These are phyloP conservation scores for Notodonta dromedarius DNA, from an alignment of 2,888 invertebrate species.

Conservation along the genomic window DNA sequence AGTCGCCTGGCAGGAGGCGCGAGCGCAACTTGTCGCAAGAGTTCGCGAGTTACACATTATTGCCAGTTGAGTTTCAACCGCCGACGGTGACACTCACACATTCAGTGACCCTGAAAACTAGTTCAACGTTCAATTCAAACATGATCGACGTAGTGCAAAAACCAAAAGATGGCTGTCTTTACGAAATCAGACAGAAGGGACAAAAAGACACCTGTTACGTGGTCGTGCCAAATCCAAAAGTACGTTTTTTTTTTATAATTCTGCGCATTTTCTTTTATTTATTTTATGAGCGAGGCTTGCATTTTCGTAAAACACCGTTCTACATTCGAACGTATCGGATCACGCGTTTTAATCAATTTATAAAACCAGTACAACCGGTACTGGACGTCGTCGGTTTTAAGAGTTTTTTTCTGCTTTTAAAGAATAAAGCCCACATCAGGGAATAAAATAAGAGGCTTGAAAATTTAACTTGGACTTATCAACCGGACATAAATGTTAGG, in stretches of 20 bases:
- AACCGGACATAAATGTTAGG: neutral
- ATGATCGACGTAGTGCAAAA: constrained; percentile 78
- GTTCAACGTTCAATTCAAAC: constrained; percentile 47
- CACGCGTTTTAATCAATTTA: constrained; percentile 14
- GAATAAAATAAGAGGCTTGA: neutral
- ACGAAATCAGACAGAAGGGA: constrained; percentile 87
- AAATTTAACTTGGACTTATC: neutral
- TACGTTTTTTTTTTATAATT: constrained; percentile 65
- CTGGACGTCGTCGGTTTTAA: constrained; percentile 2
- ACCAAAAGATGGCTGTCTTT: constrained; percentile 84
- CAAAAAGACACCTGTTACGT: constrained; percentile 87
- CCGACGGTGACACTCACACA: constrained; percentile 53
- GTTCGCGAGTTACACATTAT: constrained; percentile 40
- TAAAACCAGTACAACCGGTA: constrained; percentile 7
- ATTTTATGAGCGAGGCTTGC: constrained; percentile 4
- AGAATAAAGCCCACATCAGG: neutral
- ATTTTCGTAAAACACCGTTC: constrained; percentile 11
- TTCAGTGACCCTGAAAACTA: constrained; percentile 57
- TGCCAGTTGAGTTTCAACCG: constrained; percentile 57
- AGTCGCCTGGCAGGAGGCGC: constrained; percentile 83
- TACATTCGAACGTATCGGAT: constrained; percentile 13
- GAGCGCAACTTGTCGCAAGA: constrained; percentile 49
- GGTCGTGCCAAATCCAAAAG: constrained; percentile 88
- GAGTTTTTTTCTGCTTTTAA: constrained; percentile 1
- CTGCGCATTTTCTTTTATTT: constrained; percentile 7